Evolutionary conservation across 37 sponge, comb jelly and placozoan genomes (phyloP).

Genomic region (Corticium candelabrum): DNA sequence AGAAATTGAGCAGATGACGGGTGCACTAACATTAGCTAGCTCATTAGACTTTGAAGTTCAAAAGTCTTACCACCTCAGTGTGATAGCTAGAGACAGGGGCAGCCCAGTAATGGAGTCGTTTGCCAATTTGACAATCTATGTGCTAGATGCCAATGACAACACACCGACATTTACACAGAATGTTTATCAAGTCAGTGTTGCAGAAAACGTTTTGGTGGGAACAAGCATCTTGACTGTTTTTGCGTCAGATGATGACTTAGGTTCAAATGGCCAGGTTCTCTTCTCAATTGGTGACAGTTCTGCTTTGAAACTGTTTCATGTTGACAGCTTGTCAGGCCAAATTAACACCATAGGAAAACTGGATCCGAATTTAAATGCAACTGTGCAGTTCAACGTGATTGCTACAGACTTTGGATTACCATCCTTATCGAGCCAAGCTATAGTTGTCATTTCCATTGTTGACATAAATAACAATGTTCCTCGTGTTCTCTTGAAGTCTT

Average conservation of each 20-base stretch:
- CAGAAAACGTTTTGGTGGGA: conserved; percentile 16
- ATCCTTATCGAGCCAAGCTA: background rate
- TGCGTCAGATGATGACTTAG: conserved; percentile 39
- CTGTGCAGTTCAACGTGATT: background rate
- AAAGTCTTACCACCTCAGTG: background rate
- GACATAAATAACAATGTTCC: conserved; percentile 36
- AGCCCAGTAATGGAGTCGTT: background rate
- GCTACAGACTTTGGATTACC: conserved; percentile 2
- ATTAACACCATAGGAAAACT: background rate
- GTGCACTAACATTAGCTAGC: conserved; percentile 12
- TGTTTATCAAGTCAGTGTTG: conserved; percentile 13
- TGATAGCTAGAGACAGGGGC: conserved; percentile 10
- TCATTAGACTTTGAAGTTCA: conserved; percentile 7
- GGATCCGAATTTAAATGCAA: background rate
- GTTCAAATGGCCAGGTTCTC: conserved; percentile 22
- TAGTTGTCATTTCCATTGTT: conserved; percentile 14
- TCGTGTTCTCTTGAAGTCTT: conserved; percentile 1
- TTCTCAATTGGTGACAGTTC: background rate
- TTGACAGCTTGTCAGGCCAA: background rate
- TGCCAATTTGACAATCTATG: background rate
- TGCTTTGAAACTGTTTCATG: background rate
- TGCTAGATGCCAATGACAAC: conserved; percentile 46
- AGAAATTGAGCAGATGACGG: conserved; percentile 23
- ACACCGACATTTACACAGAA: conserved; percentile 20
- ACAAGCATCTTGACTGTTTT: conserved; percentile 12